These are phyloP conservation scores for Halcyon leucocephala DNA, from an alignment of 2,797 vertebrate genomes.

Conservation along the genomic window DNA sequence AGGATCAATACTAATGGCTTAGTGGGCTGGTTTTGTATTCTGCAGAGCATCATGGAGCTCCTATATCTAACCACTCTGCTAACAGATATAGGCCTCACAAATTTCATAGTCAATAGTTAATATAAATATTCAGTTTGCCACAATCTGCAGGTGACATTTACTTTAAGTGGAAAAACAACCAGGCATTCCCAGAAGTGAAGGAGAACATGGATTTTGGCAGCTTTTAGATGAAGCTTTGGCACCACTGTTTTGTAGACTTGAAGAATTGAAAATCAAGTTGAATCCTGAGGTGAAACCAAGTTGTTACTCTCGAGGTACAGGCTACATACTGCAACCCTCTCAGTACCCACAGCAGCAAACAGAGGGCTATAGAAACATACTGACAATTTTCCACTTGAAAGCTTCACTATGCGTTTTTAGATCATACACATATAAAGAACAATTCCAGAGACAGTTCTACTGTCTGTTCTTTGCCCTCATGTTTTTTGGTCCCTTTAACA, in stretches of 20 bases:
- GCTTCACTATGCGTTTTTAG: neutral
- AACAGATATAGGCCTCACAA: neutral
- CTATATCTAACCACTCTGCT: neutral
- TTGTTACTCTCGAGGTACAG: neutral
- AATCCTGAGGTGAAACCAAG: neutral
- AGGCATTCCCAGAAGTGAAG: neutral
- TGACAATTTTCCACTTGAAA: neutral
- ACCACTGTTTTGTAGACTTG: neutral
- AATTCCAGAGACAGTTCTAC: neutral
- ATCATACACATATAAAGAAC: neutral
- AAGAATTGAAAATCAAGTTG: neutral
- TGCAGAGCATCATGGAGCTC: neutral
- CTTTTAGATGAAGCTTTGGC: neutral
- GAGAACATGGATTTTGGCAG: neutral
- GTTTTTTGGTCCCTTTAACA: neutral
- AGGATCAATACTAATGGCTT: neutral
- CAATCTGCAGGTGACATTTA: neutral
- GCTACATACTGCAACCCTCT: neutral
- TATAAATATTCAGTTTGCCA: neutral
- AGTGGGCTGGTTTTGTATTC: neutral
- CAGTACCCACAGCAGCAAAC: neutral
- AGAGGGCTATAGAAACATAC: neutral
- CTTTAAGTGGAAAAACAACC: neutral
- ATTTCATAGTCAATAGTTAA: neutral
- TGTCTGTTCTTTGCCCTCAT: neutral